Evolutionary conservation across 2,888 invertebrate species (phyloP).

Genomic region (Nycteola revayana): DNA sequence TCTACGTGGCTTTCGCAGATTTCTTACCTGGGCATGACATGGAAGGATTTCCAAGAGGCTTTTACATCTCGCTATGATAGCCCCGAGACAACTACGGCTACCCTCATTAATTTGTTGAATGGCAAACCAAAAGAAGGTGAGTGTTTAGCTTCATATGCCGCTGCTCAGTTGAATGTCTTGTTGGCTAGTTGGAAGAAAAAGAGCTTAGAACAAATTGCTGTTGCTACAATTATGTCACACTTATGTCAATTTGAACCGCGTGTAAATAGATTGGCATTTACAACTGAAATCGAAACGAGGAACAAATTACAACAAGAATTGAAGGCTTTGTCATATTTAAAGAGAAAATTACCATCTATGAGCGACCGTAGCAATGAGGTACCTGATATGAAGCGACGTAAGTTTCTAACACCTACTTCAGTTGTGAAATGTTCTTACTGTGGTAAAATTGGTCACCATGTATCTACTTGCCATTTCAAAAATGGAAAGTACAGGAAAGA

Average conservation of each 20-base stretch:
- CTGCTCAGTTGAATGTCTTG: background rate
- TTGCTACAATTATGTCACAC: slow-evolving; percentile 8
- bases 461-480: slow-evolving; percentile 1
- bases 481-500: too few species aligned
- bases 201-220: slow-evolving; percentile 11
- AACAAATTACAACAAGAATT: slow-evolving; percentile 8
- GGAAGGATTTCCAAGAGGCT: slow-evolving; percentile 3
- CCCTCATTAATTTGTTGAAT: background rate
- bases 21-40: too few species aligned
- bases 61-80: slow-evolving; percentile 9
- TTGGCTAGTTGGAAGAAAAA: slow-evolving; percentile 4
- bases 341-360: slow-evolving; percentile 5
- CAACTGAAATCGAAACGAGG: slow-evolving; percentile 6
- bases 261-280: slow-evolving; percentile 11
- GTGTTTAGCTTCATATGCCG: slow-evolving; percentile 4
- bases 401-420: background rate
- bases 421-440: slow-evolving; percentile 1
- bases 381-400: background rate
- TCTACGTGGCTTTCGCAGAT: too few species aligned
- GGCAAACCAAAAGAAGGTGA: slow-evolving; percentile 5
- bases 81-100: slow-evolving; percentile 6
- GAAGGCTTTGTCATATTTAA: slow-evolving; percentile 3
- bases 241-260: slow-evolving; percentile 9
- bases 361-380: background rate
- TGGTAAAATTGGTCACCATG: background rate